phyloP scores from a whole-genome alignment of 2,888 invertebrate genomes.

The Hypolimnas misippus region DNA sequence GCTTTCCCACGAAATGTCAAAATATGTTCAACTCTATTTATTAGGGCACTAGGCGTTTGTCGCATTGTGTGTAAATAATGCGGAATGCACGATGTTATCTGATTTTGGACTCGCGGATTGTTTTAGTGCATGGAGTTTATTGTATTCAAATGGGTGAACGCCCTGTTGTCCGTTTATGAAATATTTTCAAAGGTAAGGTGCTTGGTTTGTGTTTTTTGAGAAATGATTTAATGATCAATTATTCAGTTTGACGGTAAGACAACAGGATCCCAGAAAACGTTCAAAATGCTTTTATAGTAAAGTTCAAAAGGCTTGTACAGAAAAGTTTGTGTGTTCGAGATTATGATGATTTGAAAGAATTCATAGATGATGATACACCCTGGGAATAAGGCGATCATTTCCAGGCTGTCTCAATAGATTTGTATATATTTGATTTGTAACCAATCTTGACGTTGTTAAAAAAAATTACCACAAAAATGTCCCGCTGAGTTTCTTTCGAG shows the following conservation, averaged over 20 bases:
- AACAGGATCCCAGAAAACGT: too few species aligned
- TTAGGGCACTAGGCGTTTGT: constrained; percentile 58
- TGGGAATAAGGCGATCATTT: too few species aligned
- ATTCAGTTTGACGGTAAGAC: not conserved
- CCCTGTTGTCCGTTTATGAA: constrained; percentile 34
- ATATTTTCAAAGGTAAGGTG: constrained; percentile 2
- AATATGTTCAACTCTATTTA: constrained; percentile 62
- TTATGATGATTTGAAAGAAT: too few species aligned
- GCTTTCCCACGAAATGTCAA: constrained; percentile 74
- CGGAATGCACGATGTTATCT: constrained; percentile 66
- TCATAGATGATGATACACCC: too few species aligned
- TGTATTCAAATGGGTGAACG: constrained; percentile 64
- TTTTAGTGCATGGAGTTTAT: constrained; percentile 50
- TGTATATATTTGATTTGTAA: too few species aligned
- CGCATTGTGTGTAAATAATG: constrained; percentile 65
- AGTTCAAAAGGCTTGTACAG: too few species aligned
- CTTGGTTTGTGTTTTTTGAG: not conserved
- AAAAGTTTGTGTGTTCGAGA: too few species aligned
- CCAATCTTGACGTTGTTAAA: too few species aligned
- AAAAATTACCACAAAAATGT: too few species aligned
- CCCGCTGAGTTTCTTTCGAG: too few species aligned
- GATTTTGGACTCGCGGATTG: constrained; percentile 53
- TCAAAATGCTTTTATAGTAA: not conserved
- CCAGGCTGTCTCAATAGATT: too few species aligned
- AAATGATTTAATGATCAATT: not conserved